A percentile compares a stretch with the other conserved stretches of the same genome.
Evolutionary conservation across 2,797 vertebrate genomes (phyloP).

Genomic region (Thalassophryne amazonica): DNA sequence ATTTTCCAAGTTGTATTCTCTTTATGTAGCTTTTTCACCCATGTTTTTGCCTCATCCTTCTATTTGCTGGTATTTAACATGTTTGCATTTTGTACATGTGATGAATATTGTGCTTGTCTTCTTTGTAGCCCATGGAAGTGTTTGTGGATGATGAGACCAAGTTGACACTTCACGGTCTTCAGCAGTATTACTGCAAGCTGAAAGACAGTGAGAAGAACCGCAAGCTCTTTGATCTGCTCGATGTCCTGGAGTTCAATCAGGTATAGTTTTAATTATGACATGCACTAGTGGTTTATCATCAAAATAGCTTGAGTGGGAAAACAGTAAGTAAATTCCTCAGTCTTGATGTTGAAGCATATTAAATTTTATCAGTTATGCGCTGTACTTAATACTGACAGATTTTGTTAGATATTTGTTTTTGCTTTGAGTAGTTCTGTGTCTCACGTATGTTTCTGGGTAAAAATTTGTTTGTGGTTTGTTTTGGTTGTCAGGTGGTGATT

Average conservation of each 20-base stretch:
- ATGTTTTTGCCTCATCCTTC: neutral
- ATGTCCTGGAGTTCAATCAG: constrained; percentile 91
- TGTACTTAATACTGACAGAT: too few relatives aligned
- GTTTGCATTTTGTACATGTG: neutral
- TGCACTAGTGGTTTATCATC: too few relatives aligned
- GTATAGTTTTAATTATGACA: constrained; percentile 50
- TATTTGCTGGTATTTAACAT: too few relatives aligned
- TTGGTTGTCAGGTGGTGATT: constrained; percentile 79
- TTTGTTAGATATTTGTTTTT: neutral
- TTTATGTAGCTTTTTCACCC: too few relatives aligned
- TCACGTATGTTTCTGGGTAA: neutral
- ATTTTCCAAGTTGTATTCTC: too few relatives aligned
- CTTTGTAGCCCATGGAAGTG: constrained; percentile 87
- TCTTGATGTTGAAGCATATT: too few relatives aligned
- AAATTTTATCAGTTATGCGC: neutral
- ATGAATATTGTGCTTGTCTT: constrained; percentile 13
- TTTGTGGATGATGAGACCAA: constrained; percentile 93
- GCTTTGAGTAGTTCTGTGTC: neutral
- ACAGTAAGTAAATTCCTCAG: too few relatives aligned
- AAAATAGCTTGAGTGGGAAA: too few relatives aligned
- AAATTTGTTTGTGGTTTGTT: neutral
- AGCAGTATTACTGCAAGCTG: constrained; percentile 91
- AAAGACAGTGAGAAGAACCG: constrained; percentile 93
- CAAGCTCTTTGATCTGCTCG: constrained; percentile 89
- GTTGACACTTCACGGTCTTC: constrained; percentile 88